phyloP scores from a whole-genome alignment of 2,113 vertebrate genomes.

The Spermophilus dauricus region DNA sequence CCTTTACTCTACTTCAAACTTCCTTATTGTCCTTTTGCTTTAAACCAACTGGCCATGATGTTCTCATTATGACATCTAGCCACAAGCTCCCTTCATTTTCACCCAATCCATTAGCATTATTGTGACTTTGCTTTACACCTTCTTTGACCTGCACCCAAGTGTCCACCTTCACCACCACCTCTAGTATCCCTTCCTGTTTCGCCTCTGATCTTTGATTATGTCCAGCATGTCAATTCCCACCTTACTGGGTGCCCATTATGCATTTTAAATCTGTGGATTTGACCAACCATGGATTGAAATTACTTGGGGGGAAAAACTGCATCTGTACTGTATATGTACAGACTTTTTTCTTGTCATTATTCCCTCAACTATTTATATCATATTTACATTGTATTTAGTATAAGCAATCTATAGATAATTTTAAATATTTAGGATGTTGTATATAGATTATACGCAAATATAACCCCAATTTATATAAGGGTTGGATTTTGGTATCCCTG shows the following conservation, averaged over 20 bases:
- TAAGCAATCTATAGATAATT: background rate
- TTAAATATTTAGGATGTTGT: background rate
- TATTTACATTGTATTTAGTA: background rate
- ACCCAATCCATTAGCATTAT: slow-evolving; percentile 14
- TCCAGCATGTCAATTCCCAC: background rate
- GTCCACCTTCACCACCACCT: background rate
- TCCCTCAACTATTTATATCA: background rate
- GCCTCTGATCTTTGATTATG: background rate
- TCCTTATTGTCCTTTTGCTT: slow-evolving; percentile 17
- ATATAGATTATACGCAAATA: background rate
- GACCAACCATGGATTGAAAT: background rate
- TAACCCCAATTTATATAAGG: background rate
- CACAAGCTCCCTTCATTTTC: background rate
- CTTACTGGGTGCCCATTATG: background rate
- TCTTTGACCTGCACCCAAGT: slow-evolving; percentile 9
- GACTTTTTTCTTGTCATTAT: background rate
- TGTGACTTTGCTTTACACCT: slow-evolving; percentile 33
- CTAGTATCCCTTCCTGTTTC: background rate
- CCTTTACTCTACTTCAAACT: background rate
- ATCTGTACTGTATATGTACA: too few species aligned
- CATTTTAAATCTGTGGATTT: background rate
- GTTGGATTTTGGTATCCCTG: background rate
- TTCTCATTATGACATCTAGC: slow-evolving; percentile 7
- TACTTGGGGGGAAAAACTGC: background rate
- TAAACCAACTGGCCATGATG: background rate